Evolutionary conservation across 2,113 vertebrate genomes (phyloP).

Genomic region (Tachycineta bicolor): DNA sequence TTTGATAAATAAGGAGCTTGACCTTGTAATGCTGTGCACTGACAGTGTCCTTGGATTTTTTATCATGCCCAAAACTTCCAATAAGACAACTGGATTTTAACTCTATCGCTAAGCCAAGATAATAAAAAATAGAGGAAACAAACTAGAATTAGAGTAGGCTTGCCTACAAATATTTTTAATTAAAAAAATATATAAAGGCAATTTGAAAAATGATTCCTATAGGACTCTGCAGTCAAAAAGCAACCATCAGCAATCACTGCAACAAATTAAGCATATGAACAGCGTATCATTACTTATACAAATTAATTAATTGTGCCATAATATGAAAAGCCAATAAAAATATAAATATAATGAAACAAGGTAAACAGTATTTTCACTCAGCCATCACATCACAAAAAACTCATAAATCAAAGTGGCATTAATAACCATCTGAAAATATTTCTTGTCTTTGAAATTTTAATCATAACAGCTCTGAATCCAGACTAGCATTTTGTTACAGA

Average conservation of each 20-base stretch:
- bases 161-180: background rate
- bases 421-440: background rate
- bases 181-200: background rate
- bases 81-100: accelerated
- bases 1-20: background rate
- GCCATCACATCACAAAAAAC: background rate
- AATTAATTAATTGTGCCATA: background rate
- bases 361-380: background rate
- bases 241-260: background rate
- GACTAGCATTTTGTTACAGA: background rate
- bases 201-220: background rate
- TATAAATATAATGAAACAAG: background rate
- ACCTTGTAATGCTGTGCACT: accelerated
- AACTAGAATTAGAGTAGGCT: background rate
- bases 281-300: accelerated
- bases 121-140: background rate
- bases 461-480: background rate
- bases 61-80: background rate
- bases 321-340: background rate
- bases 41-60: background rate
- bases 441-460: background rate
- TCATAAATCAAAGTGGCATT: background rate
- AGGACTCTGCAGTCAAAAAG: background rate
- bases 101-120: accelerated
- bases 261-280: background rate